phyloP scores from a whole-genome alignment of 2,888 invertebrate species.

The Campoletis raptor region DNA sequence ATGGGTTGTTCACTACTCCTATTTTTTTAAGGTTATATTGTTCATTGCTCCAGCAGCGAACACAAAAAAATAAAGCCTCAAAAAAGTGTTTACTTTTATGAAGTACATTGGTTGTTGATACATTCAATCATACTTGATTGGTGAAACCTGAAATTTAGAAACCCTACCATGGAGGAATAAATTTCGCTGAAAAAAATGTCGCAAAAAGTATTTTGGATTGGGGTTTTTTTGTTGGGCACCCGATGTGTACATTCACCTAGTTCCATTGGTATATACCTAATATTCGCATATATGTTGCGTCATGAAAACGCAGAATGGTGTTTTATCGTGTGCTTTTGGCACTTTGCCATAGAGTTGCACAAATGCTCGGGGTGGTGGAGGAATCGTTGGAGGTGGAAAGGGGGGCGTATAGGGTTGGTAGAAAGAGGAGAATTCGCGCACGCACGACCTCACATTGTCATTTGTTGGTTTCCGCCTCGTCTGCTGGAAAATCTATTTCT shows the following conservation, averaged over 20 bases:
- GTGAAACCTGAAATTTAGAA: neutral
- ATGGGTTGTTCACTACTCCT: neutral
- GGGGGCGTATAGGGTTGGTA: neutral
- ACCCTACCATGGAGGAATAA: neutral
- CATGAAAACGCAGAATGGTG: slow-evolving; percentile 72
- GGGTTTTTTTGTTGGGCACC: neutral
- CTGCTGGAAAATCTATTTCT: slow-evolving; percentile 83
- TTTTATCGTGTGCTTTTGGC: slow-evolving; percentile 80
- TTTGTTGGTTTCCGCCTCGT: slow-evolving; percentile 82
- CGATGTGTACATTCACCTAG: slow-evolving; percentile 41
- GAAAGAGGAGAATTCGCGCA: slow-evolving; percentile 65
- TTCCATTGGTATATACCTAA: slow-evolving; percentile 36
- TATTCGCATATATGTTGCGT: slow-evolving; percentile 61
- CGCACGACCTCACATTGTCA: slow-evolving; percentile 79
- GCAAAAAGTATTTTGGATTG: neutral
- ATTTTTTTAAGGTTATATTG: neutral
- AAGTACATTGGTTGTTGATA: neutral
- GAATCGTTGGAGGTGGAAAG: neutral
- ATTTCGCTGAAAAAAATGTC: neutral
- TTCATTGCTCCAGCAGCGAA: neutral
- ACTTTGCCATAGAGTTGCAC: slow-evolving; percentile 72
- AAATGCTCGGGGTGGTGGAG: slow-evolving; percentile 16
- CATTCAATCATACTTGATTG: neutral
- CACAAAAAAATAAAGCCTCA: neutral
- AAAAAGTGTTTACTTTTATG: neutral